Percentiles rank a stretch among this genome's conserved stretches.
Conservation (phyloP, 2,113 vertebrate genomes). For the Machaerirhynchus nigripectus region DNA sequence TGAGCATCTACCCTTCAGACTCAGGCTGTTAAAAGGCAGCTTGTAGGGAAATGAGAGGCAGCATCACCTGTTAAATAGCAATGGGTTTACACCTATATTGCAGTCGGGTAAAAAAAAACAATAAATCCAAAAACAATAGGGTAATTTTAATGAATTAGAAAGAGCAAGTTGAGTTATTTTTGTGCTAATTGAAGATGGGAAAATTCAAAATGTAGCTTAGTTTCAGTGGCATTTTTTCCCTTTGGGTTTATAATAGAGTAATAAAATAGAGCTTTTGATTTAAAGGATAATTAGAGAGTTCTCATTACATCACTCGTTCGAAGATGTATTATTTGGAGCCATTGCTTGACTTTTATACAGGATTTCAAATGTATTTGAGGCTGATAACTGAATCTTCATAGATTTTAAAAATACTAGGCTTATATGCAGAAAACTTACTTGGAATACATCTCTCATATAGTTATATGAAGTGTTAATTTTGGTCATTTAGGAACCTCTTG, state of each 20-base stretch:
- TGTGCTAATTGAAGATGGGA: neutral
- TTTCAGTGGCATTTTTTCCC: conserved; percentile 46
- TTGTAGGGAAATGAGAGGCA: neutral
- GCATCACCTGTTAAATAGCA: neutral
- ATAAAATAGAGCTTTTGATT: conserved; percentile 62
- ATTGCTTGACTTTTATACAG: neutral
- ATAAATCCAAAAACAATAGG: neutral
- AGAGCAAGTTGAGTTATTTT: neutral
- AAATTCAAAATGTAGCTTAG: conserved; percentile 16
- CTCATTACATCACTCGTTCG: neutral
- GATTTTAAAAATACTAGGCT: neutral
- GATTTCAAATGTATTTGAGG: neutral
- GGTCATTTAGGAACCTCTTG: neutral
- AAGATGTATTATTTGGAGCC: neutral
- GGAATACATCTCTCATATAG: neutral
- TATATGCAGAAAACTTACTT: neutral
- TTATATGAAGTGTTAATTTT: neutral
- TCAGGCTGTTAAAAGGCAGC: neutral
- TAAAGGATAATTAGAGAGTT: conserved; percentile 48
- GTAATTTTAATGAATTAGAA: neutral
- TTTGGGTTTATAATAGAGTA: conserved; percentile 38
- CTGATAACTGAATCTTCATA: neutral
- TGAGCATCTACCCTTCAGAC: neutral
- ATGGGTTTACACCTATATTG: neutral
- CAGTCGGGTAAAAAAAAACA: no score